A percentile compares a stretch with the other conserved stretches of the same genome.
phyloP scores from a whole-genome alignment of 2,888 invertebrate species.

The Synergus laeviventris region DNA sequence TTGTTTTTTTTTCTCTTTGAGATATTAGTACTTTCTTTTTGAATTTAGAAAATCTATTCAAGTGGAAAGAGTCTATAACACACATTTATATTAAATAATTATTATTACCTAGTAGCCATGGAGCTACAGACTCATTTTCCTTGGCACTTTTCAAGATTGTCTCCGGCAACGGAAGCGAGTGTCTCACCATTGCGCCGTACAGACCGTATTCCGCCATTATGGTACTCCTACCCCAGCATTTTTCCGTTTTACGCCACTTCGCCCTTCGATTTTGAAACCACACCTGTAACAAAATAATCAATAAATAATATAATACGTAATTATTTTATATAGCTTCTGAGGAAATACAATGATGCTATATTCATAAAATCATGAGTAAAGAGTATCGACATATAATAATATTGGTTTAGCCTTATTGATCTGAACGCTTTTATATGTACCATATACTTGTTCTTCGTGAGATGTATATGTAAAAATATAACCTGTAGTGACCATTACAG shows the following conservation, averaged over 20 bases:
- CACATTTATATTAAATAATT: constrained; percentile 9
- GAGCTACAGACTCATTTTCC: constrained; percentile 97
- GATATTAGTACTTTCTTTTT: constrained; percentile 49
- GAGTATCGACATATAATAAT: background rate
- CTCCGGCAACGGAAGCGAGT: constrained; percentile 98
- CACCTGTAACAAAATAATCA: constrained; percentile 85
- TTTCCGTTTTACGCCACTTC: constrained; percentile 99
- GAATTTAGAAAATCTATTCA: constrained; percentile 29
- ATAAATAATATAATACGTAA: no score
- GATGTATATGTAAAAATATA: constrained; percentile 4
- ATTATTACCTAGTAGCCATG: constrained; percentile 98
- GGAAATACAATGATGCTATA: background rate
- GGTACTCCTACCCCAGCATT: constrained; percentile 99
- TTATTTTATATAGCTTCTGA: no score
- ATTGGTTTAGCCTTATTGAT: background rate
- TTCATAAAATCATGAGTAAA: background rate
- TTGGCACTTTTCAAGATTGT: constrained; percentile 98
- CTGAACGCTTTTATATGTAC: background rate
- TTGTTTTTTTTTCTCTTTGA: constrained; percentile 42
- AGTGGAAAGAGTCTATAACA: constrained; percentile 41
- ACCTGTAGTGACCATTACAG: constrained; percentile 36
- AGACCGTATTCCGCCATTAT: constrained; percentile 99
- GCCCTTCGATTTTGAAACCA: constrained; percentile 99
- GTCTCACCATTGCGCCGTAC: constrained; percentile 99
- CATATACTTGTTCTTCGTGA: background rate